Base-by-base conservation (phyloP, 2,888 invertebrate genomes). In the Piscicola geometra region DNA sequence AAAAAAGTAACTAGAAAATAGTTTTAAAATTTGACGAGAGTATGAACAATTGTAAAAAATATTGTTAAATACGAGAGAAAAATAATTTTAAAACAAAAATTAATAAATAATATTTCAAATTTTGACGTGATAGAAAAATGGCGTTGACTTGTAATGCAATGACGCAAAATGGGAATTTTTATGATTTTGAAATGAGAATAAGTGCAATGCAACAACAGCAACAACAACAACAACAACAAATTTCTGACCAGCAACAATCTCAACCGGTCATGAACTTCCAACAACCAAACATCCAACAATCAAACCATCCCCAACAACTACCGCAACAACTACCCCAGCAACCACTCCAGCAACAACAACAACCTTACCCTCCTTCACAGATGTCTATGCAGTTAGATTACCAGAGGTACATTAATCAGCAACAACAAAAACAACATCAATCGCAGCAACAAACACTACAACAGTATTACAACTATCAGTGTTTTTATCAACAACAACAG, bases 361-460 rank as follows among this genome's bases (percentile, higher is more conserved):
- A 64, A 28, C n/a, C n/a, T n/a, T 64, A 28, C 64, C 64, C 28
- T 32, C 33, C 21, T 15, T 35, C 21, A 3, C 67, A 67, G n/a
- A 56, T 56, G 60, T 56, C 60, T 56, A 56, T 56, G 32, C 67
- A 67, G 35, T 28, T 33, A 30, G 35, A 67, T 67, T 67, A 33
- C 15, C 67, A 67, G 30, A 15, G 35, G 30, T 67, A 67, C 28
- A 33, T 33, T 35, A 35, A 18, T 67, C 21, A 60, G 30, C 47
- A 60, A 64, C 73, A 56, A 30, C 73, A 73, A 25, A 52, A 60
- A 15, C 73, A 73, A 36, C 71, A 71, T 50, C 71, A 71, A 28
- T 50, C 41, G n/a, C 71, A 71, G 12, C 71, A 50, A 50, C 71
- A 71, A 64, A 64, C 32, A 9, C 33, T 67, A 21, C 67, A 67